These are phyloP conservation scores for Popillia japonica DNA, from an alignment of 1,140 invertebrate species.

Conservation along the genomic window DNA sequence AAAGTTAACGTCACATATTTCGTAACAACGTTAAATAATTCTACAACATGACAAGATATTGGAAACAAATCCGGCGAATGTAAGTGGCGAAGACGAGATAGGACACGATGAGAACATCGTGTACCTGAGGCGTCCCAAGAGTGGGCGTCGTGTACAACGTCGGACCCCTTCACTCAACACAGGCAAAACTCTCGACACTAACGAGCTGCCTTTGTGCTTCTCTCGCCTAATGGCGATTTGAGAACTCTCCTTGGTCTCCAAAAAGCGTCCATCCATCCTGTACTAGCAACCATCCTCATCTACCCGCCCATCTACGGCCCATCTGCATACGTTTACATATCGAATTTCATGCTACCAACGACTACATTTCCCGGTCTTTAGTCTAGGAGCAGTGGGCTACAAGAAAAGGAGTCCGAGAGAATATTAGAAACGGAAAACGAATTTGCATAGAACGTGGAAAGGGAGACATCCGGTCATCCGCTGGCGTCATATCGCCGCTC, in stretches of 20 bases:
- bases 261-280: conserved; percentile 2
- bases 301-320: conserved; percentile 26
- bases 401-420: conserved; percentile 17
- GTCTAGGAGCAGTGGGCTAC: background rate
- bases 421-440: conserved; percentile 43
- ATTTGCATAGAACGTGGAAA: conserved; percentile 54
- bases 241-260: conserved; percentile 43
- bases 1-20: background rate
- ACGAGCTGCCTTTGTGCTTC: conserved; percentile 50
- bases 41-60: background rate
- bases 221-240: conserved; percentile 47
- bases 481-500: conserved; percentile 43
- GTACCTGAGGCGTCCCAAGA: conserved; percentile 59
- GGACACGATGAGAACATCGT: conserved; percentile 57
- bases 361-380: background rate
- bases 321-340: conserved; percentile 46
- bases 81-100: background rate
- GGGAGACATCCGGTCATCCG: conserved; percentile 50
- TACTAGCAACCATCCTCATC: background rate
- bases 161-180: conserved; percentile 44
- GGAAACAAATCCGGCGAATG: background rate
- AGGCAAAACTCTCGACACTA: conserved; percentile 50
- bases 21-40: background rate
- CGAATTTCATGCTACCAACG: conserved; percentile 30
- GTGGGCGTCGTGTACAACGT: conserved; percentile 50